Base-by-base conservation (phyloP, 2,888 invertebrate genomes). In the Lapara coniferarum region DNA sequence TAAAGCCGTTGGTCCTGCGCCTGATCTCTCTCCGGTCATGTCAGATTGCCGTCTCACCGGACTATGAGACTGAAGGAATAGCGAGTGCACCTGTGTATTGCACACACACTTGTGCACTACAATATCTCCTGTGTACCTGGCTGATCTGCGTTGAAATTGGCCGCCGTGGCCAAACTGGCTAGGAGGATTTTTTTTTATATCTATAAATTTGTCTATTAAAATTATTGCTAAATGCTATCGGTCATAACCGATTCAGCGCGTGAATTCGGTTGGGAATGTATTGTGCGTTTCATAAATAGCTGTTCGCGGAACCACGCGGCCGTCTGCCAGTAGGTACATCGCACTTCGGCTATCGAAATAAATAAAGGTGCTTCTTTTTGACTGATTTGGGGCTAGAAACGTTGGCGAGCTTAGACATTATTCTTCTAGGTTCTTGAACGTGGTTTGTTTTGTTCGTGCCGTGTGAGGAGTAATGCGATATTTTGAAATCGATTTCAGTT, bases 231-330 rank as follows among this genome's bases (percentile, higher is more conserved):
- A 19, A 49, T 12, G 19, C 13, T 13, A 59, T 10, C 44, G 59
- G 63, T 63, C 63, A 49, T 25, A 19, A 59, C 16, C 10, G n/a
- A 63, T 46, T 49, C 46, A 46, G 46, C 19, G 46, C 63, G 63
- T 49, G 63, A 49, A 63, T 63, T 63, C 63, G 63, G 46, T 13
- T 63, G 16, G 49, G 63, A 63, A 63, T 63, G 63, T 49, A 63
- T 63, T 63, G 63, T 63, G 63, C 63, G 63, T 49, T 49, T 63
- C 63, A 63, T 63, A 63, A 63, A 63, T 63, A 63, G 63, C 46
- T 46, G 13, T 63, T 63, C 63, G 49, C 19, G 49, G 63, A 63
- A 63, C 49, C 44, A 63, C 63, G 49, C 49, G 63, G 63, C 63
- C 46, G 44, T 49, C 63, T 63, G 63, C 63, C 63, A 63, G 63